Conservation (phyloP, 2,888 invertebrate genomes). For the Lagria hirta region DNA sequence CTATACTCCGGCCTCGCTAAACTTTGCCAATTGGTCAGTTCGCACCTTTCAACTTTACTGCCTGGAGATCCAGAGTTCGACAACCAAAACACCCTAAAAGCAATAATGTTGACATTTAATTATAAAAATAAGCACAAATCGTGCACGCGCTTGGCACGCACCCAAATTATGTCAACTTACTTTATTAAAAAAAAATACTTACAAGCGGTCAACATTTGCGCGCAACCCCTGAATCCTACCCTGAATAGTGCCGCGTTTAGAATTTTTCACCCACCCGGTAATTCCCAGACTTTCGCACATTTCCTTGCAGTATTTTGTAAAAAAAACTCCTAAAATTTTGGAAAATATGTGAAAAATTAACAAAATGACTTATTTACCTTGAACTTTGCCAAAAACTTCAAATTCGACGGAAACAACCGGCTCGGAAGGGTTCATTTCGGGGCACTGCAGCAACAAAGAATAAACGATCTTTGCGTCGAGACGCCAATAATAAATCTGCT, state of each 20-base stretch:
- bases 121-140: conserved; percentile 18
- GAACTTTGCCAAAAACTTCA: conserved; percentile 87
- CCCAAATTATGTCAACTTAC: conserved; percentile 15
- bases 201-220: conserved; percentile 80
- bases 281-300: conserved; percentile 72
- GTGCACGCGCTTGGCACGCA: conserved; percentile 18
- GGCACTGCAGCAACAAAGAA: no score
- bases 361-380: conserved; percentile 64
- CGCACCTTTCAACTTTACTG: conserved; percentile 79
- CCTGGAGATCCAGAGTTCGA: conserved; percentile 81
- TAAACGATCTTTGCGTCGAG: conserved; percentile 9
- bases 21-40: conserved; percentile 78
- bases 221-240: conserved; percentile 87
- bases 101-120: conserved; percentile 3
- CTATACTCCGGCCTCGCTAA: conserved; percentile 67
- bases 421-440: conserved; percentile 49
- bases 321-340: conserved; percentile 70
- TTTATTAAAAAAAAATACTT: conserved; percentile 50
- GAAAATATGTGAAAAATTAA: neutral
- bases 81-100: conserved; percentile 77
- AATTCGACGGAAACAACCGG: conserved; percentile 81
- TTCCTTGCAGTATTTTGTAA: conserved; percentile 86
- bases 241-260: conserved; percentile 81
- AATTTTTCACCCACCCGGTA: conserved; percentile 92
- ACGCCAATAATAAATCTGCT: conserved; percentile 22